phyloP scores from a whole-genome alignment of 2,797 vertebrate genomes.

The Cottoperca gobio region DNA sequence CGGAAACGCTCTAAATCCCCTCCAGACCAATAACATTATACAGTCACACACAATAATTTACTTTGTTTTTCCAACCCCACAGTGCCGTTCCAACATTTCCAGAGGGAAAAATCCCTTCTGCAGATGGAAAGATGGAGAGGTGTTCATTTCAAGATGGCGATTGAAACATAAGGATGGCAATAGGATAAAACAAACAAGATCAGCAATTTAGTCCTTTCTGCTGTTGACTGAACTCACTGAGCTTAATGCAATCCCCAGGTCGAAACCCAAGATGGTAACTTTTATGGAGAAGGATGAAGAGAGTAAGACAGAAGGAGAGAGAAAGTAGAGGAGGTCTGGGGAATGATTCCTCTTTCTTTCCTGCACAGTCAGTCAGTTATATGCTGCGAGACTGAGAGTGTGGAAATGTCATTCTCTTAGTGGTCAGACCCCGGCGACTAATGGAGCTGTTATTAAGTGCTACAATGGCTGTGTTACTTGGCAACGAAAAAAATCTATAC shows the following conservation, averaged over 20 bases:
- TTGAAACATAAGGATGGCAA: conserved; percentile 55
- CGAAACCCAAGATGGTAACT: conserved; percentile 48
- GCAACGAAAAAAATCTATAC: background rate
- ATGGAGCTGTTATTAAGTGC: conserved; percentile 41
- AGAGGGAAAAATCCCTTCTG: conserved; percentile 76
- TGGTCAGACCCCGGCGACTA: conserved; percentile 33
- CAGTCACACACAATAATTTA: conserved; percentile 76
- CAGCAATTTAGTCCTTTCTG: conserved; percentile 52
- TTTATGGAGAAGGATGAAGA: conserved; percentile 27
- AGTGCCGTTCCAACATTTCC: conserved; percentile 76
- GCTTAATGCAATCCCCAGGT: conserved; percentile 30
- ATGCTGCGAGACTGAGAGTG: conserved; percentile 43
- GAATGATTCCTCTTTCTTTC: conserved; percentile 46
- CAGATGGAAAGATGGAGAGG: conserved; percentile 76
- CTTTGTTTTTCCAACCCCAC: conserved; percentile 73
- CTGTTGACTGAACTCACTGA: conserved; percentile 35
- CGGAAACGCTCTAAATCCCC: conserved; percentile 70
- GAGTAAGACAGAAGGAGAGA: conserved; percentile 10
- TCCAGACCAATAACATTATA: conserved; percentile 76
- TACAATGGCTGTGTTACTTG: conserved; percentile 25
- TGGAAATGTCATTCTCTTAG: conserved; percentile 61
- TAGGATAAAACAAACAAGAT: conserved; percentile 61
- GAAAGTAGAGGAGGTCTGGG: conserved; percentile 27
- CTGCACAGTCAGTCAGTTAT: conserved; percentile 33
- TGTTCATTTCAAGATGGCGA: conserved; percentile 73